Conservation (phyloP, 2,797 vertebrate genomes). For the Lycodopsis pacificus region DNA sequence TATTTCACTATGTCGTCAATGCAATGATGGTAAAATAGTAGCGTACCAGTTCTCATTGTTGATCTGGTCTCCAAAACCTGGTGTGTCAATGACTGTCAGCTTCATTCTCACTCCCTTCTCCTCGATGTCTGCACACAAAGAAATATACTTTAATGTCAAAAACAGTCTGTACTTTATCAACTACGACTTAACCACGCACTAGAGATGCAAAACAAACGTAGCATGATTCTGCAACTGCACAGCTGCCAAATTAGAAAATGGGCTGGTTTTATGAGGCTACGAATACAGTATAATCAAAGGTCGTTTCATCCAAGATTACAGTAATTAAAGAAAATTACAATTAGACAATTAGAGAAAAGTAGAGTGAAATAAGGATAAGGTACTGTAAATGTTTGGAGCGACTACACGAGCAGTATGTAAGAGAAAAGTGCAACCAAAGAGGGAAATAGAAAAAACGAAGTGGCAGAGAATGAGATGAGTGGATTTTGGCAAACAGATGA, state of each 20-base stretch:
- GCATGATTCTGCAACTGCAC: not conserved
- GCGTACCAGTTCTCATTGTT: constrained; percentile 98
- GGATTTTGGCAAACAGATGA: constrained; percentile 10
- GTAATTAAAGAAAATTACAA: constrained; percentile 10
- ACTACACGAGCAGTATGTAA: not conserved
- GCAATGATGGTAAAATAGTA: not conserved
- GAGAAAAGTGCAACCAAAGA: not conserved
- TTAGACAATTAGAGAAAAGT: constrained; percentile 9
- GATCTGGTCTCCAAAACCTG: constrained; percentile 98
- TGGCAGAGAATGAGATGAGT: not conserved
- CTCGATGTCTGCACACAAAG: constrained; percentile 89
- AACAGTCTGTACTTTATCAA: not conserved
- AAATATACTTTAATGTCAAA: constrained; percentile 8
- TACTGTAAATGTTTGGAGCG: not conserved
- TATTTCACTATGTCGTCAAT: not conserved
- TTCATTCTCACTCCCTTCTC: constrained; percentile 99
- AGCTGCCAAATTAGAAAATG: not conserved
- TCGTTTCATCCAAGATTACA: not conserved
- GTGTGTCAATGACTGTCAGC: constrained; percentile 97
- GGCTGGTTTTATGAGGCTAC: constrained; percentile 1
- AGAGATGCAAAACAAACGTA: not conserved
- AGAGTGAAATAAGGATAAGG: not conserved
- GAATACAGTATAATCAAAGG: not conserved
- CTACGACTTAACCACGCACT: not conserved
- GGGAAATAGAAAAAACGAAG: not conserved